Evolutionary conservation across 2,888 invertebrate genomes (phyloP), one percentile per base, ranked within the genome.

Genomic region (Pandemis corylana): DNA sequence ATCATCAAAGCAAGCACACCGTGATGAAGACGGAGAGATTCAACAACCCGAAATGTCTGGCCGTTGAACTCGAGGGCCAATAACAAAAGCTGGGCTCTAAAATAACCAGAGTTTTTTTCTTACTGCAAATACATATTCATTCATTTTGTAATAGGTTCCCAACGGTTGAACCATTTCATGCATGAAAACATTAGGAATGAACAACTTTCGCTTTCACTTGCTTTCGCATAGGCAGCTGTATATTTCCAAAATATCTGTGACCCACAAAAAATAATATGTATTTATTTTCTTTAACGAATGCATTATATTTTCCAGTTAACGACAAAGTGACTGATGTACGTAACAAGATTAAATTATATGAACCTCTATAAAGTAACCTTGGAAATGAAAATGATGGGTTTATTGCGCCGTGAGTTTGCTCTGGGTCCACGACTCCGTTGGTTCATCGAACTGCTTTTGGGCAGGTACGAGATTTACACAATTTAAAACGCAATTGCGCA

Each of bases 31-130:
- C 36, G 83, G 83, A 83, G 85, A 86, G 87, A 86, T 83, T 85
- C 84, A 85, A 85, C 85, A 85, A 86, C 85, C 84, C 84, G 81
- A 83, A 81, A 82, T 83, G 90, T 90, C 90, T 89, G 91, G 90
- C 84, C 88, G 85, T 87, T 89, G 90, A 90, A 89, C 90, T 83
- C 83, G 77, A 79, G 81, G 70, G 77, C 77, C 77, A 68, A 78
- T 77, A 77, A 71, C 76, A 77, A 77, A 63, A 72, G 62, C 42
- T 53, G 67, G 28, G 28, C n/a, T 51, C 72, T n/a, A 6, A 51
- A 59, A 78, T 80, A 78, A 78, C 75, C 76, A 74, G 75, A 74
- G 72, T 78, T 76, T 75, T 75, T 75, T 28, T 59, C 28, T 28
- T 59, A 10, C 12, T 28, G 28, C 59, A 20, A 56, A 56, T 53